Conservation (phyloP, 2,888 invertebrate genomes). For the Anagyrus pseudococci region DNA sequence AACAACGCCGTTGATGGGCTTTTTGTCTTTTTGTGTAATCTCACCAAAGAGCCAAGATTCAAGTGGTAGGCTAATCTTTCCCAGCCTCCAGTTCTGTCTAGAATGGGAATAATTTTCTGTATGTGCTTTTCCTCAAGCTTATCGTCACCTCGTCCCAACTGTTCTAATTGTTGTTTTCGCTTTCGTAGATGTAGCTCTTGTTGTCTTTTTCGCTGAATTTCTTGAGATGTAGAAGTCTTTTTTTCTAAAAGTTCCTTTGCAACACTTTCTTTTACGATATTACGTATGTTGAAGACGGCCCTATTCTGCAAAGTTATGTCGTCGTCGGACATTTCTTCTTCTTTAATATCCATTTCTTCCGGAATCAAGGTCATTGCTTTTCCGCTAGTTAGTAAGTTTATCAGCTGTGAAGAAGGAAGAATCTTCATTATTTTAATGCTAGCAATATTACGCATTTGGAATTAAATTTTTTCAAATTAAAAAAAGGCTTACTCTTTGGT, state of each 20-base stretch:
- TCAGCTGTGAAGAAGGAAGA: conserved; percentile 14
- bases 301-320: conserved; percentile 21
- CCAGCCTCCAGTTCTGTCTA: conserved; percentile 70
- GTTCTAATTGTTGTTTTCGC: conserved; percentile 2
- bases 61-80: conserved; percentile 66
- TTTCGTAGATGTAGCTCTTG: not conserved
- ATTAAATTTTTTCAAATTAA: not conserved
- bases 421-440: not conserved
- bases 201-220: not conserved
- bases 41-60: conserved; percentile 63
- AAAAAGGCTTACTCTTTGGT: conserved; percentile 48
- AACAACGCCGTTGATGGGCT: conserved; percentile 39
- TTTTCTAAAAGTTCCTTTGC: not conserved
- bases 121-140: conserved; percentile 53
- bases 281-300: not conserved
- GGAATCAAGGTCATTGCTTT: not conserved
- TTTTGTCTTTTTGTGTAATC: conserved; percentile 62
- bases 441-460: too few species aligned
- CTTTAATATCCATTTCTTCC: conserved; percentile 39
- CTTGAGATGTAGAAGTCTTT: not conserved
- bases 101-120: conserved; percentile 62
- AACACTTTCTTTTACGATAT: not conserved
- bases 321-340: conserved; percentile 34
- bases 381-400: conserved; percentile 22
- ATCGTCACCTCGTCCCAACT: conserved; percentile 24